These are phyloP conservation scores for Sminthurides bifidus DNA, from an alignment of 1,140 invertebrate genomes.

Conservation along the genomic window DNA sequence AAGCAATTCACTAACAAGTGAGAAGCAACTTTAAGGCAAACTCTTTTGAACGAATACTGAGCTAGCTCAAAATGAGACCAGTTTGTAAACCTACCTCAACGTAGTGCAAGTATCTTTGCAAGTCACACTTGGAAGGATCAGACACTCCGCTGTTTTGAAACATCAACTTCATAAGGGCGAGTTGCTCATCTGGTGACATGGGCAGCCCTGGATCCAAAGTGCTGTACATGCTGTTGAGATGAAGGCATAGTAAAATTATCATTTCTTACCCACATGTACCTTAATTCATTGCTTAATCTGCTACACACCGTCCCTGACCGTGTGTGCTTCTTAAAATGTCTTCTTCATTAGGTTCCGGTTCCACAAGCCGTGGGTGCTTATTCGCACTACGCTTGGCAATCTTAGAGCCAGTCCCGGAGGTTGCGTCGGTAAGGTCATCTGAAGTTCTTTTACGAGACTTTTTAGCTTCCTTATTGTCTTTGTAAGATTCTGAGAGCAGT, in stretches of 20 bases:
- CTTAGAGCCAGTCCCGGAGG: neutral
- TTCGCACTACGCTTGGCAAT: neutral
- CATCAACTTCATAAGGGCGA: constrained; percentile 33
- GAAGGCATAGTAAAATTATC: neutral
- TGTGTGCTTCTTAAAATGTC: neutral
- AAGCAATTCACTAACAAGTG: neutral
- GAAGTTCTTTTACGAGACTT: neutral
- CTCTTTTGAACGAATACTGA: neutral
- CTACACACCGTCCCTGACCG: neutral
- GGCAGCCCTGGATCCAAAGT: constrained; percentile 4
- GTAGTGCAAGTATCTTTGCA: constrained; percentile 19
- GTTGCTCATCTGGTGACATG: constrained; percentile 24
- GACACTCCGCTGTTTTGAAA: neutral
- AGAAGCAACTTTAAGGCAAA: neutral
- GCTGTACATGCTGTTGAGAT: constrained; percentile 9
- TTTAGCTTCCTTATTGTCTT: neutral
- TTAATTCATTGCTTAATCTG: neutral
- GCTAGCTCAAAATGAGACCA: neutral
- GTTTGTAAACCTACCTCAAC: constrained; percentile 7
- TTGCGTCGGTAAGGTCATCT: constrained; percentile 6
- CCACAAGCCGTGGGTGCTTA: neutral
- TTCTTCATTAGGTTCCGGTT: neutral
- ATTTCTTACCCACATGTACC: neutral
- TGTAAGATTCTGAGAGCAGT: neutral
- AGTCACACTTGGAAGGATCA: constrained; percentile 10